Conservation (phyloP, 2,113 vertebrate species). For the Phaethon lepturus region DNA sequence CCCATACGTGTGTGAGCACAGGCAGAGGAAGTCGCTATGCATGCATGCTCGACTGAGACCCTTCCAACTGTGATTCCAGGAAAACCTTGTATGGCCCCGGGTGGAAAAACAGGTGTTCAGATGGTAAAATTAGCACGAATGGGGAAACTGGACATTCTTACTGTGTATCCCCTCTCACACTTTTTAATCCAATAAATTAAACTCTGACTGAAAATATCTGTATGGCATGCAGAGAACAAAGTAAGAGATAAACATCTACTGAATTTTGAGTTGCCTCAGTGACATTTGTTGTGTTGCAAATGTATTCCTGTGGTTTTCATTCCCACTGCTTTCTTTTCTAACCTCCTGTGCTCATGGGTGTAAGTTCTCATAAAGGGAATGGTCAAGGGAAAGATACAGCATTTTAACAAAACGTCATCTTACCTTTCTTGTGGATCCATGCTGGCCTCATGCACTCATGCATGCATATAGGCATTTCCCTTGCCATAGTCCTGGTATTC, state of each 20-base stretch:
- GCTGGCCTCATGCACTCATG: background rate
- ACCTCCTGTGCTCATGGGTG: background rate
- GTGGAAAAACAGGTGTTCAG: background rate
- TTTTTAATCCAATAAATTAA: background rate
- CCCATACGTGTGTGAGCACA: rapidly evolving
- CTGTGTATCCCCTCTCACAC: rapidly evolving
- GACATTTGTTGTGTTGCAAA: background rate
- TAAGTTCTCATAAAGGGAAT: background rate
- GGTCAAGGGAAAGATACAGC: background rate
- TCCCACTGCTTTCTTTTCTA: background rate
- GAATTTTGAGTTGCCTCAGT: background rate
- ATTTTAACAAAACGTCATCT: background rate
- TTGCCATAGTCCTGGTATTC: background rate
- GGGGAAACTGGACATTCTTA: background rate
- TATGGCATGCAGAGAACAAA: background rate
- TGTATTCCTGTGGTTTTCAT: background rate
- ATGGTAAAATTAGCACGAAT: rapidly evolving
- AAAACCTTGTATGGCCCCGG: background rate
- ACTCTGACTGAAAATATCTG: background rate
- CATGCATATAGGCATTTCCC: rapidly evolving
- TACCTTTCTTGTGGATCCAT: background rate
- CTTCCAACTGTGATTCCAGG: constrained; percentile 64
- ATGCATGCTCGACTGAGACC: constrained; percentile 8
- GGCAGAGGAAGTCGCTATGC: background rate
- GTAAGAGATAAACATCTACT: background rate